Base-by-base conservation (phyloP, 2,113 vertebrate genomes). In the Tupaia chinensis region DNA sequence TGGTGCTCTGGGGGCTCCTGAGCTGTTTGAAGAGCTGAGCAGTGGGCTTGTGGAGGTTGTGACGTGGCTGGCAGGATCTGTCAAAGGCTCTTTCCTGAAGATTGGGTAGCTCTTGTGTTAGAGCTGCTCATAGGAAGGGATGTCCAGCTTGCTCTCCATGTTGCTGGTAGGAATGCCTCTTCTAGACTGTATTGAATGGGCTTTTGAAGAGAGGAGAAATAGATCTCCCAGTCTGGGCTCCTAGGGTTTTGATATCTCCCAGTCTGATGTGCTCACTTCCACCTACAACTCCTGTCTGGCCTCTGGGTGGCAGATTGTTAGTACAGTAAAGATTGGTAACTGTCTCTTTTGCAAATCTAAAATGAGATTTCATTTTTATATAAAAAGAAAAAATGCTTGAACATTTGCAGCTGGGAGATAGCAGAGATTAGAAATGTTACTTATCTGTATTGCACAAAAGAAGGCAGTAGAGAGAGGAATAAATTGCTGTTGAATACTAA, bases 261-360 rank as follows among this genome's bases (percentile, higher is more conserved):
- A 16, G 9, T 65, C 27, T 9, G 7, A 11, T 0, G 0, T 0
- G 17, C 32, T 56, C 25, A 19, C 69, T 78, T 65, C 65, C 0
- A 0, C 10, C 53, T 25, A 1, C 2, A 23, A 58, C 66, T 58
- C 34, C 72, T 17, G 58, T 83, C 94, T 85, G 70, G 83, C 61
- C 77, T 89, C 79, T 32, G 82, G 90, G 82, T 87, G 58, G 90
- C 16, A 53, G 94, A 7, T 78, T 89, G 87, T 90, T 56, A 65
- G 56, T 70, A 16, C 58, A 61, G 53, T 73, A 63, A 87, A 70
- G 94, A 87, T 44, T 84, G 29, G 63, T 32, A 60, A 32, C 60
- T 93, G 79, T 94, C 83, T 89, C n/a, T 72, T 94, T 80, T 86
- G 88, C 77, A 96, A 94, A 98, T 97, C 94, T 95, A 82, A 98